Evolutionary conservation across 2,888 invertebrate species (phyloP).

Genomic region (Acleris holmiana): DNA sequence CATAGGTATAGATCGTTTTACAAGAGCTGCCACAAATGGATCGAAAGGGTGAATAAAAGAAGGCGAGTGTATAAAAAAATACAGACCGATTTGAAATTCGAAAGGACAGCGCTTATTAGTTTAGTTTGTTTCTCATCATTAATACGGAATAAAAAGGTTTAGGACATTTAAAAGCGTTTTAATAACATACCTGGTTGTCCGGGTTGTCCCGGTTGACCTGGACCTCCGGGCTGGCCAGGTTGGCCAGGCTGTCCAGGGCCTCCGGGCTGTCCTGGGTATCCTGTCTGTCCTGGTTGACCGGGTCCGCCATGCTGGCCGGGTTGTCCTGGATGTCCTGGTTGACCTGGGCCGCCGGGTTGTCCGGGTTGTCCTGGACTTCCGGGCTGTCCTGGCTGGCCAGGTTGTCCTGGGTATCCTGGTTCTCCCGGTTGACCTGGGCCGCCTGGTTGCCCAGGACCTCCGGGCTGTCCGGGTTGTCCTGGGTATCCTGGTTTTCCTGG

Average conservation of each 20-base stretch:
- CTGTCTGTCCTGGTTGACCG: slow-evolving; percentile 48
- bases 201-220: no score
- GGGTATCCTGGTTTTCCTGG: slow-evolving; percentile 25
- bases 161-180: no score
- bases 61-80: no score
- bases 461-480: slow-evolving; percentile 25
- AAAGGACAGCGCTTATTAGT: no score
- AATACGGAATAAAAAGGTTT: no score
- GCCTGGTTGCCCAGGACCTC: slow-evolving; percentile 5
- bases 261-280: slow-evolving; percentile 38
- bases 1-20: no score
- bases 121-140: no score
- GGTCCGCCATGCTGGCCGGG: slow-evolving; percentile 54
- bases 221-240: slow-evolving; percentile 4
- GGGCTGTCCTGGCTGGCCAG: slow-evolving; percentile 38
- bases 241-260: slow-evolving; percentile 29
- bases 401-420: no score
- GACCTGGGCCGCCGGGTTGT: neutral
- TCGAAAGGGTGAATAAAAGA: no score
- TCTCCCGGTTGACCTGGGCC: slow-evolving; percentile 8
- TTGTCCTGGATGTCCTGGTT: slow-evolving; percentile 36
- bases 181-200: no score
- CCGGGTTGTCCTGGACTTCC: slow-evolving; percentile 29
- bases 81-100: no score
- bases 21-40: no score